A percentile compares a stretch with the other conserved stretches of the same genome.
phyloP scores from a whole-genome alignment of 2,113 vertebrate species.

The Poecile atricapillus region DNA sequence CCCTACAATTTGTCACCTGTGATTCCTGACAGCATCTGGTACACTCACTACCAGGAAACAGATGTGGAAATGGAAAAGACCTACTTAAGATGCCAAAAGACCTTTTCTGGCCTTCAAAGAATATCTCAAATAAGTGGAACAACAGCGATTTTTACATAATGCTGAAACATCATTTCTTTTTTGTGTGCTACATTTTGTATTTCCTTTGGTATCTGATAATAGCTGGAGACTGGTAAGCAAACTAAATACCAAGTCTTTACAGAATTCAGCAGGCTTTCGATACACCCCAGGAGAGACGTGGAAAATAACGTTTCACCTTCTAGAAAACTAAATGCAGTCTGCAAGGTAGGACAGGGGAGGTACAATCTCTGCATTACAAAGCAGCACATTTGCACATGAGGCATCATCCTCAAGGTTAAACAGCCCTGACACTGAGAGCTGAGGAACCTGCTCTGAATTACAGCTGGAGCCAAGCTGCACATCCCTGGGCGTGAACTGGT shows the following conservation, averaged over 20 bases:
- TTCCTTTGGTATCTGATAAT: conserved; percentile 14
- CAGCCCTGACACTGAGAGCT: background rate
- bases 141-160: background rate
- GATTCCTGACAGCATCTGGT: background rate
- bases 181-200: background rate
- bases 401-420: conserved; percentile 66
- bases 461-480: background rate
- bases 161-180: conserved; percentile 1
- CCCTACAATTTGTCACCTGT: background rate
- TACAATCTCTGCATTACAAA: conserved; percentile 54
- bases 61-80: background rate
- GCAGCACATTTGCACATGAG: conserved; percentile 44
- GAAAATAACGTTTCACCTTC: conserved; percentile 53
- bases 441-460: background rate
- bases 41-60: background rate
- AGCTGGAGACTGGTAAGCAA: conserved; percentile 9
- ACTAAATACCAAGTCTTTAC: background rate
- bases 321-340: conserved; percentile 49
- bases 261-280: background rate
- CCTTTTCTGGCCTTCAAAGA: background rate
- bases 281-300: background rate
- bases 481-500: background rate
- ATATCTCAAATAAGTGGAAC: background rate
- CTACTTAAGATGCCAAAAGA: background rate
- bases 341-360: conserved; percentile 25